Evolutionary conservation across 2,797 vertebrate species (phyloP).

Genomic region (Galagoides demidoff): DNA sequence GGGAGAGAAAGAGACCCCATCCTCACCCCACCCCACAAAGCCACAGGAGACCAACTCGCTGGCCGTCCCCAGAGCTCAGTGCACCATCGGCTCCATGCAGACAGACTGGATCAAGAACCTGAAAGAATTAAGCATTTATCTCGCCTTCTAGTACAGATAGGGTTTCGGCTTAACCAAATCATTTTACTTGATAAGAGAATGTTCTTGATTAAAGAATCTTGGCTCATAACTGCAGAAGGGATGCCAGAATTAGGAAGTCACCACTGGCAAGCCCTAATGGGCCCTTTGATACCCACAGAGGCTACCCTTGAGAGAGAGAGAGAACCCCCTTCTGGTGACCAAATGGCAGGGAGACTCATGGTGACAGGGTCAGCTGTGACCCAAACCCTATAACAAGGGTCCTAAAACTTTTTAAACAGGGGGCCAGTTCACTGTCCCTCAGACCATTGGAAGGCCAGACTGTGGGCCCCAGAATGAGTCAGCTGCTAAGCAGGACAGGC

Average conservation of each 20-base stretch:
- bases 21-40: background rate
- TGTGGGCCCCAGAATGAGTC: too few relatives aligned
- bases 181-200: background rate
- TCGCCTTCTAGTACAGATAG: background rate
- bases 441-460: too few relatives aligned
- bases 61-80: rapidly evolving
- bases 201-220: rapidly evolving
- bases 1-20: background rate
- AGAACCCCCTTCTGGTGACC: background rate
- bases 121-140: background rate
- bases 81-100: rapidly evolving
- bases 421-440: too few relatives aligned
- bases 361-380: background rate
- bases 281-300: rapidly evolving
- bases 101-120: rapidly evolving
- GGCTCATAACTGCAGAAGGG: rapidly evolving
- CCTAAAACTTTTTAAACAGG: too few relatives aligned
- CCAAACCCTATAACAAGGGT: rapidly evolving
- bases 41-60: rapidly evolving
- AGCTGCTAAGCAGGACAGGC: too few relatives aligned
- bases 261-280: rapidly evolving
- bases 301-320: background rate
- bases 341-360: background rate
- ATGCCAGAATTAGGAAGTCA: background rate
- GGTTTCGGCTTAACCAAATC: background rate